Evolutionary conservation across 2,888 invertebrate species (phyloP).

Genomic region (Phengaris alcon): DNA sequence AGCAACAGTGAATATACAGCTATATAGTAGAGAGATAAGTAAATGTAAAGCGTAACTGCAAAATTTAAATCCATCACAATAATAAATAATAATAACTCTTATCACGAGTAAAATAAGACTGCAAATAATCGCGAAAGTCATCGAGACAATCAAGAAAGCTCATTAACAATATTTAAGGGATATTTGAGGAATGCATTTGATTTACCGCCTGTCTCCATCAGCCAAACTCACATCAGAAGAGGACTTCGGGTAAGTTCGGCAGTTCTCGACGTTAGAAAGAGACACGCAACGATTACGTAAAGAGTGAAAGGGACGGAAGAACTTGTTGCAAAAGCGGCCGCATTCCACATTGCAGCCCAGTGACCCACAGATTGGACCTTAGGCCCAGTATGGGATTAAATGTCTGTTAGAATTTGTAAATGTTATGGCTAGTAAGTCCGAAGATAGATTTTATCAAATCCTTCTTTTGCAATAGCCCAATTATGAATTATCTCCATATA

Average conservation of each 20-base stretch:
- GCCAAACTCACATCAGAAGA: slow-evolving; percentile 59
- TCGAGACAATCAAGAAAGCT: neutral
- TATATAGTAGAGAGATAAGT: too few relatives aligned
- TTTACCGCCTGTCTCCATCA: slow-evolving; percentile 43
- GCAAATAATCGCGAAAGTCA: neutral
- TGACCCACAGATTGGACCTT: slow-evolving; percentile 64
- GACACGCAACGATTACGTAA: slow-evolving; percentile 38
- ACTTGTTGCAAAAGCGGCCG: slow-evolving; percentile 74
- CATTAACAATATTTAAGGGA: slow-evolving; percentile 13
- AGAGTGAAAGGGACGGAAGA: slow-evolving; percentile 55
- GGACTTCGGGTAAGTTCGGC: slow-evolving; percentile 47
- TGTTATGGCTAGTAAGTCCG: neutral
- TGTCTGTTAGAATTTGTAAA: neutral
- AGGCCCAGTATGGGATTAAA: slow-evolving; percentile 35
- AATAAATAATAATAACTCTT: neutral
- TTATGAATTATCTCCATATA: too few relatives aligned
- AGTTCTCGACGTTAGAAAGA: slow-evolving; percentile 43
- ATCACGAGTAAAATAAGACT: neutral
- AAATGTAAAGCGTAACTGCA: too few relatives aligned
- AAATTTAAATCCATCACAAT: too few relatives aligned
- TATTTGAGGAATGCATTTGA: slow-evolving; percentile 30
- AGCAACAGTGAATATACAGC: too few relatives aligned
- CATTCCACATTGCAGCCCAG: slow-evolving; percentile 72
- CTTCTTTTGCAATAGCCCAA: too few relatives aligned
- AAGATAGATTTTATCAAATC: too few relatives aligned